Evolutionary conservation across 2,888 invertebrate genomes (phyloP), one percentile per base, ranked within the genome.

Genomic region (Holacanthella duospinosa): DNA sequence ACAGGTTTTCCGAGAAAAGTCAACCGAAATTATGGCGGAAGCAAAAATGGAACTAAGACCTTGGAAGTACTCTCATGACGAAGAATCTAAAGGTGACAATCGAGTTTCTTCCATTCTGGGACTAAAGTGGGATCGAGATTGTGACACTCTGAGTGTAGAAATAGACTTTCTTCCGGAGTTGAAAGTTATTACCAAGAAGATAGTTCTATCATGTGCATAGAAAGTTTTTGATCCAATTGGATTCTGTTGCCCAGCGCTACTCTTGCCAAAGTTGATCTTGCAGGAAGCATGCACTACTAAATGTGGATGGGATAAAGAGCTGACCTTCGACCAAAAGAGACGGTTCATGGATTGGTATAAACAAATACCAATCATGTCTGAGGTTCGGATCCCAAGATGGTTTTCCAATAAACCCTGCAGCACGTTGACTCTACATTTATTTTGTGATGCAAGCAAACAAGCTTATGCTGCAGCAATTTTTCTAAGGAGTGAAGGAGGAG

Each of bases 401-500:
- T 61, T 66, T 59, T 56, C 60, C n/a, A 53, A 6, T 25, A 9
- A 53, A n/a, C 4, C 9, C 55, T 19, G 25, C 27, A 27, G 4
- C 28, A 6, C 59, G 16, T 61, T 68, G 29, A 62, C 67, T 16
- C 44, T 74, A 19, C 75, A 75, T 55, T 66, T 66, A 0, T 75
- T 75, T 63, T 64, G 64, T n/a, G 74, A 76, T 63, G 74, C 74
- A 0, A 72, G 74, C 29, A 59, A 66, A 28, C 16, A 27, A 1
- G 74, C 74, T 0, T 75, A 75, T 44, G 73, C 74, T 1, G 67
- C 75, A 0, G 70, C 64, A 4, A 59, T 74, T 36, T 74, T 68
- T 66, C 43, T 70, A 24, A 63, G 74, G 43, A 61, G 58, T 1
- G 67, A 72, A 59, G 61, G 57, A 25, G 64, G 71, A 1, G 55